Conservation (phyloP, 2,113 vertebrate genomes). For the Apteryx mantelli region DNA sequence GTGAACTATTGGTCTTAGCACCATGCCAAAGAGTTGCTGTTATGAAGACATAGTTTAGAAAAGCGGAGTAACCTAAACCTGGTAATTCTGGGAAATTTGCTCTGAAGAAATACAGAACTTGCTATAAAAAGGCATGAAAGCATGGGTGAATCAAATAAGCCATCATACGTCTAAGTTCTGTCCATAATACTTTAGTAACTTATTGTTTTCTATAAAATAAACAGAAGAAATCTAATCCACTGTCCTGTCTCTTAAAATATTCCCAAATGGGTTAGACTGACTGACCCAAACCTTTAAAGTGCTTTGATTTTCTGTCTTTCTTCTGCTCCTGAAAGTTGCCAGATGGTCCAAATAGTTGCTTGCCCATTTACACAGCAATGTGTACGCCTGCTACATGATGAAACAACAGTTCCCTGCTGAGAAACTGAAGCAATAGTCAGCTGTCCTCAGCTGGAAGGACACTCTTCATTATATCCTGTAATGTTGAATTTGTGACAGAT, state of each 20-base stretch:
- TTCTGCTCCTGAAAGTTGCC: conserved; percentile 24
- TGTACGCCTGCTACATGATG: conserved; percentile 36
- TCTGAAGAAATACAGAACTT: not conserved
- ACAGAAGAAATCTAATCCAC: not conserved
- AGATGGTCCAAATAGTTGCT: conserved; percentile 56
- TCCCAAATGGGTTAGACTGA: not conserved
- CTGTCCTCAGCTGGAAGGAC: conserved; percentile 58
- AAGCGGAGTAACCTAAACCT: not conserved
- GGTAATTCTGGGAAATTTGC: not conserved
- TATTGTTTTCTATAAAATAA: not conserved
- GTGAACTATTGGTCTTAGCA: not conserved
- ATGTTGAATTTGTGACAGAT: conserved; percentile 44
- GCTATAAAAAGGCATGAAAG: not conserved
- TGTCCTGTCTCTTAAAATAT: not conserved
- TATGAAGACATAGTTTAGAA: not conserved
- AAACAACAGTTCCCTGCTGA: conserved; percentile 59
- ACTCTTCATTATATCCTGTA: conserved; percentile 48
- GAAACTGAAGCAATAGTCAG: conserved; percentile 60
- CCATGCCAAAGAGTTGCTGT: not conserved
- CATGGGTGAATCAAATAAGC: not conserved
- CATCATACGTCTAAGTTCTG: not conserved
- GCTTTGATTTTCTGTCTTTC: conserved; percentile 2
- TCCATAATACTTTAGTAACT: not conserved
- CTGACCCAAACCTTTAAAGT: conserved; percentile 6
- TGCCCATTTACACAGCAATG: conserved; percentile 31